phyloP scores from a whole-genome alignment of 2,888 invertebrate species.

The Cataglyphis cursor region DNA sequence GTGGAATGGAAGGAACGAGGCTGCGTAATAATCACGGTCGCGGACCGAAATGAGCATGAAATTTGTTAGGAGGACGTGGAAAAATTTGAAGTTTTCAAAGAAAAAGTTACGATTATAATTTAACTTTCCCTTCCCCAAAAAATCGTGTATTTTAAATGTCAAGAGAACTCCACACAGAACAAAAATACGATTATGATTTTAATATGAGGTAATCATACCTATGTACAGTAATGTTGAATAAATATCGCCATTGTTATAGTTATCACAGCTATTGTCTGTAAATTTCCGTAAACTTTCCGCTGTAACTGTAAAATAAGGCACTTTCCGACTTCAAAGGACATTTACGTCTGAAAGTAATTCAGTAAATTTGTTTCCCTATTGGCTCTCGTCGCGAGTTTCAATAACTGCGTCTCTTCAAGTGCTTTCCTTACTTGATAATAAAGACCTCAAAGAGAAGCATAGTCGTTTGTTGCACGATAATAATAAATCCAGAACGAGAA shows the following conservation, averaged over 20 bases:
- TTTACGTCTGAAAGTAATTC: conserved; percentile 40
- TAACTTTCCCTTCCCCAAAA: not conserved
- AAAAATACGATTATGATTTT: not conserved
- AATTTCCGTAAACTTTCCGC: not conserved
- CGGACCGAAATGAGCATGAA: not conserved
- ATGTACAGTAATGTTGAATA: not conserved
- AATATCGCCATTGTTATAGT: not conserved
- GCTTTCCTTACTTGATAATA: conserved; percentile 45
- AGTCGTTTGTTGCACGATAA: conserved; percentile 31
- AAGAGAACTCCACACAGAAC: not conserved
- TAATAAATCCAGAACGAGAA: conserved; percentile 51
- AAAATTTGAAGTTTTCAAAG: not conserved
- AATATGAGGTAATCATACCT: not conserved
- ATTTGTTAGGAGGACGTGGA: not conserved
- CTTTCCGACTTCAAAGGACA: conserved; percentile 33
- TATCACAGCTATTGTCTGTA: not conserved
- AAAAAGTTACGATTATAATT: not conserved
- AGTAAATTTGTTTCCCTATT: conserved; percentile 35
- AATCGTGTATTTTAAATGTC: not conserved
- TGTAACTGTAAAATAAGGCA: conserved; percentile 13
- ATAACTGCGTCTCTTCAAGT: conserved; percentile 31
- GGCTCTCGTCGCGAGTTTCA: conserved; percentile 34
- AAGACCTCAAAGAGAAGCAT: conserved; percentile 41
- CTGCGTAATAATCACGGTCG: conserved; percentile 12
- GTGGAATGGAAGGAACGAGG: conserved; percentile 20